These are phyloP conservation scores for Panulirus ornatus DNA, from an alignment of 1,140 invertebrate genomes.

Conservation along the genomic window DNA sequence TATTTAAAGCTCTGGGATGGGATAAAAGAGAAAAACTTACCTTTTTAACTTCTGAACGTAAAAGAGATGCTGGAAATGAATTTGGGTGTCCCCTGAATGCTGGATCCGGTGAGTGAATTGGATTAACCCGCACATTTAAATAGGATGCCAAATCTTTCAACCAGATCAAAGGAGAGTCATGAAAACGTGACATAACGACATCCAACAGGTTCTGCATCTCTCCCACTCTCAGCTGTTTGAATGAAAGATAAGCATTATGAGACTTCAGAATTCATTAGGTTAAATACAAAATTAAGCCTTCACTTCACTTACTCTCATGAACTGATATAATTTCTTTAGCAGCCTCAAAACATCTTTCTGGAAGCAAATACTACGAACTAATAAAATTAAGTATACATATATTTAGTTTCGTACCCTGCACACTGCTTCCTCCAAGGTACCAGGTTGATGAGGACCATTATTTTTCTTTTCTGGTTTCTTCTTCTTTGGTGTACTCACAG, in stretches of 20 bases:
- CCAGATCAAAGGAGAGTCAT: constrained; percentile 57
- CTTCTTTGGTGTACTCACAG: constrained; percentile 24
- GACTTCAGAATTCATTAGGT: neutral
- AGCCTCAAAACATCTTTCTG: too few species aligned
- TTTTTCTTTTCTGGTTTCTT: constrained; percentile 62
- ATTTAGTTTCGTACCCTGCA: constrained; percentile 36
- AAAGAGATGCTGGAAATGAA: constrained; percentile 32
- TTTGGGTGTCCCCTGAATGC: constrained; percentile 48
- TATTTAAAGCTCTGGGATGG: neutral
- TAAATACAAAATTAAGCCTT: neutral
- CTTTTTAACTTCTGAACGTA: constrained; percentile 45
- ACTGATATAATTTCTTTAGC: too few species aligned
- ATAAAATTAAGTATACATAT: too few species aligned
- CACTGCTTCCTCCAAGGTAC: constrained; percentile 54
- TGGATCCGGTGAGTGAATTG: constrained; percentile 47
- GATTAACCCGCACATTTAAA: constrained; percentile 58
- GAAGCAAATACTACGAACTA: too few species aligned
- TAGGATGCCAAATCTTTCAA: constrained; percentile 63
- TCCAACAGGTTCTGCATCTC: constrained; percentile 60
- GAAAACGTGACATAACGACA: constrained; percentile 58
- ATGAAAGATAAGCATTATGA: neutral
- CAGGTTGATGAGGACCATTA: constrained; percentile 46
- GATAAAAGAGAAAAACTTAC: constrained; percentile 29
- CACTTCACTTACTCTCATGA: neutral
- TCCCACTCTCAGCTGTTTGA: constrained; percentile 47